Conservation (phyloP, 1,140 invertebrate species). For the Protaetia brevitarsis region DNA sequence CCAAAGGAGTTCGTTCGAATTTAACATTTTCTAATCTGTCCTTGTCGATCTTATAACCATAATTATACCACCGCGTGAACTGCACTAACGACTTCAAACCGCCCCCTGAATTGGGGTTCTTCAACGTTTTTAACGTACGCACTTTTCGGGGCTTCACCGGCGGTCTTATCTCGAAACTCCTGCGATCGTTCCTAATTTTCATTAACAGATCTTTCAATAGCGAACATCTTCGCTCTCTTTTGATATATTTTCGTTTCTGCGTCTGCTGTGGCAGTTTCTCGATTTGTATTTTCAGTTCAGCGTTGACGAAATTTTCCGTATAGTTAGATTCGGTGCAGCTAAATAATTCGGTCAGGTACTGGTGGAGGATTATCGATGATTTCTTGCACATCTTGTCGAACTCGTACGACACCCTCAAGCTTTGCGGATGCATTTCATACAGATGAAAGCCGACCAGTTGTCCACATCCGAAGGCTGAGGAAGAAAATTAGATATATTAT, state of each 20-base stretch:
- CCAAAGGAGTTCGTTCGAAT: slow-evolving; percentile 38
- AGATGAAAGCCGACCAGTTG: slow-evolving; percentile 41
- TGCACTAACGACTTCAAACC: slow-evolving; percentile 29
- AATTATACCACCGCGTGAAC: slow-evolving; percentile 45
- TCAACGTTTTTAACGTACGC: background rate
- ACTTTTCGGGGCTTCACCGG: background rate
- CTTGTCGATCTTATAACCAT: slow-evolving; percentile 38
- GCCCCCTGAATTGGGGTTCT: background rate
- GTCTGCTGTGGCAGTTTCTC: background rate
- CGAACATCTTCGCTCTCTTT: slow-evolving; percentile 42
- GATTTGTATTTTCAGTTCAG: slow-evolving; percentile 38
- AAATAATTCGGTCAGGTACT: slow-evolving; percentile 40
- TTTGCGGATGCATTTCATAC: slow-evolving; percentile 42
- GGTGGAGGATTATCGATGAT: slow-evolving; percentile 42
- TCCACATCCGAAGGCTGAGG: slow-evolving; percentile 41
- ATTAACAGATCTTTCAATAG: slow-evolving; percentile 41
- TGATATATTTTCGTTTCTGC: slow-evolving; percentile 36
- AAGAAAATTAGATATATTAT: slow-evolving; percentile 39
- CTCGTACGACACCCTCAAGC: slow-evolving; percentile 43
- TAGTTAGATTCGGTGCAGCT: slow-evolving; percentile 29
- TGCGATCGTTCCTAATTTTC: slow-evolving; percentile 28
- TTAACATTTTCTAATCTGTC: slow-evolving; percentile 29
- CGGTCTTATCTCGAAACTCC: background rate
- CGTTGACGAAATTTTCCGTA: slow-evolving; percentile 37
- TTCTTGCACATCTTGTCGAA: slow-evolving; percentile 46